A percentile compares a stretch with the other conserved stretches of the same genome.
Conservation (phyloP, 2,797 vertebrate genomes). For the Myotis vivesi region DNA sequence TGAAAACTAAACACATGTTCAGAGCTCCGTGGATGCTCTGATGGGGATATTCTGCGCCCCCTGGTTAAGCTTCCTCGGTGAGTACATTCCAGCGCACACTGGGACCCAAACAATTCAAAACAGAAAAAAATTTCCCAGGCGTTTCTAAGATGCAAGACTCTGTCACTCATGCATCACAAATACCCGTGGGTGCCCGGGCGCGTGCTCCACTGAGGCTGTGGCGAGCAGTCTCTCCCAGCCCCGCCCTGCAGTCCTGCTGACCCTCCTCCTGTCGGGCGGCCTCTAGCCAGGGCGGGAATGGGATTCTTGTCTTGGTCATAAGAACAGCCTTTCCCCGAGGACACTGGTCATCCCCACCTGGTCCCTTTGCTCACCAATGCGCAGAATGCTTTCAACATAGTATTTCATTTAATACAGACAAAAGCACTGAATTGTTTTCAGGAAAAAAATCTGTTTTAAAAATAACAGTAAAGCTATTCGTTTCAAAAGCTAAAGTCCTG, state of each 20-base stretch:
- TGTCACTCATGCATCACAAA: conserved; percentile 26
- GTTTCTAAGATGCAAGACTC: conserved; percentile 71
- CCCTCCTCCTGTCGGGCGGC: not conserved
- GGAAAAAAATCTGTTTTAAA: too few species aligned
- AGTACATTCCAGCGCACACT: conserved; percentile 67
- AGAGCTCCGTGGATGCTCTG: conserved; percentile 57
- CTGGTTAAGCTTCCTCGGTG: conserved; percentile 65
- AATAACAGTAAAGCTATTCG: too few species aligned
- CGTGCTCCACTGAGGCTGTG: not conserved
- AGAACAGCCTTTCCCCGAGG: not conserved
- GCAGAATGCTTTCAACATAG: not conserved
- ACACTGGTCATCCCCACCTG: not conserved
- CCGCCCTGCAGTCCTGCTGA: not conserved
- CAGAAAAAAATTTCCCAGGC: not conserved
- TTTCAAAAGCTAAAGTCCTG: too few species aligned
- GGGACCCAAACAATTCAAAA: conserved; percentile 73
- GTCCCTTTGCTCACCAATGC: not conserved
- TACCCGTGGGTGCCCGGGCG: too few species aligned
- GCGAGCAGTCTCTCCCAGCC: not conserved
- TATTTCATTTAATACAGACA: not conserved
- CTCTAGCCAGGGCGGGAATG: not conserved
- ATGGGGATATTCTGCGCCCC: conserved; percentile 72
- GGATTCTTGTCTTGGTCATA: not conserved
- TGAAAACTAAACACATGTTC: conserved; percentile 75
- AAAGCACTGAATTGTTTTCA: not conserved